Conservation (phyloP, 2,888 invertebrate genomes). For the Drosophila antonietae region DNA sequence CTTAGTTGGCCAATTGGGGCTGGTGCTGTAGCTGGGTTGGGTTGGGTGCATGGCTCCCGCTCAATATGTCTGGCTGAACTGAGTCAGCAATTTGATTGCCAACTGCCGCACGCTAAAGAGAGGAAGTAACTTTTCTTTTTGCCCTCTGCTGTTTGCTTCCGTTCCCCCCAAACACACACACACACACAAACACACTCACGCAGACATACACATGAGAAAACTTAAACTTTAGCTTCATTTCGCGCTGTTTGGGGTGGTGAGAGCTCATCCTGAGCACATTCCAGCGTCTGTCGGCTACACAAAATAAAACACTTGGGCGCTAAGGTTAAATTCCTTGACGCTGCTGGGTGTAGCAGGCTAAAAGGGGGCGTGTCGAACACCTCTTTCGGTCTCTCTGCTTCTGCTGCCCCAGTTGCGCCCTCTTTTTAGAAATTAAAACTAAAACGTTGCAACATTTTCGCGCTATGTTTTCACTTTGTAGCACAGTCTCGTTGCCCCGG, state of each 20-base stretch:
- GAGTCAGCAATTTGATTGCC: conserved; percentile 81
- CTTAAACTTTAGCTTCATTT: conserved; percentile 77
- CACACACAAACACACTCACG: neutral
- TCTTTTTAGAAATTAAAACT: conserved; percentile 64
- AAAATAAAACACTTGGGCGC: conserved; percentile 78
- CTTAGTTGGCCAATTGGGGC: conserved; percentile 61
- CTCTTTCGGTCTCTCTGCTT: neutral
- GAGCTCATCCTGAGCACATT: conserved; percentile 60
- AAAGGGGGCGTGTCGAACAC: conserved; percentile 35
- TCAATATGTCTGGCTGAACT: conserved; percentile 80
- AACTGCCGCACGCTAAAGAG: conserved; percentile 45
- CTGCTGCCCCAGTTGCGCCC: neutral
- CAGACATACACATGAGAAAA: conserved; percentile 33
- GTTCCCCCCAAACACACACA: conserved; percentile 29
- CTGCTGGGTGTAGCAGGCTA: neutral
- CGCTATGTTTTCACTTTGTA: conserved; percentile 71
- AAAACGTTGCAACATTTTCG: conserved; percentile 76
- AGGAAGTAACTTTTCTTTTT: conserved; percentile 72
- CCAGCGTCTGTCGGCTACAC: conserved; percentile 66
- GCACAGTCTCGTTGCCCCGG: conserved; percentile 24
- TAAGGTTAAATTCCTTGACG: conserved; percentile 73
- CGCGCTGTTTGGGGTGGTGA: conserved; percentile 50
- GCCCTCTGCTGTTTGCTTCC: conserved; percentile 68
- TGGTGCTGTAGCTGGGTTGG: neutral
- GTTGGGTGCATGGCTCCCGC: conserved; percentile 14